Conservation (phyloP, 2,113 vertebrate species). For the Brachirus orientalis region DNA sequence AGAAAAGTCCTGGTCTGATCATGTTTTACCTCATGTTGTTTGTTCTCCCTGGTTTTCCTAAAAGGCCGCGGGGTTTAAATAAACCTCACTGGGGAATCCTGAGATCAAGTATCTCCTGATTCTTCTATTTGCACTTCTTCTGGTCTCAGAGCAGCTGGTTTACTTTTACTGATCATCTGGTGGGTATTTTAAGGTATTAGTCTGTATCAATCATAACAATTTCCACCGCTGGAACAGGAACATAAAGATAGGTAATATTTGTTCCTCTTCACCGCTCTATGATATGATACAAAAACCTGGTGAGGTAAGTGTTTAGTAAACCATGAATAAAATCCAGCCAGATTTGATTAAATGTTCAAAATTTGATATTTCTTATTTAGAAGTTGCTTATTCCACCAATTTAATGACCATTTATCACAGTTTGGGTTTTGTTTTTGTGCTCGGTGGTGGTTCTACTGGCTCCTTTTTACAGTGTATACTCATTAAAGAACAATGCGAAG, state of each 20-base stretch:
- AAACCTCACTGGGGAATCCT: constrained; percentile 41
- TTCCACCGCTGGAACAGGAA: neutral
- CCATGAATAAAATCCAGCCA: neutral
- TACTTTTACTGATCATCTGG: constrained; percentile 19
- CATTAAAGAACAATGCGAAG: neutral
- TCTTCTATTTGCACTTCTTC: neutral
- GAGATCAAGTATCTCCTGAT: neutral
- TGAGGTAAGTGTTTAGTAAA: no score
- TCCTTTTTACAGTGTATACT: neutral
- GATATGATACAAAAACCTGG: no score
- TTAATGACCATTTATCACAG: neutral
- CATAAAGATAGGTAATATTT: neutral
- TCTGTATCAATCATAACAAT: constrained; percentile 3
- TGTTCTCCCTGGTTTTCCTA: constrained; percentile 37
- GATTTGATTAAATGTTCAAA: neutral
- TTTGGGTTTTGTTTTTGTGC: neutral
- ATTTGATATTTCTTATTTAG: neutral
- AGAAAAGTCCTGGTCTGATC: constrained; percentile 42
- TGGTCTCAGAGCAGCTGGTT: neutral
- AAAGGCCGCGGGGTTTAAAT: constrained; percentile 33
- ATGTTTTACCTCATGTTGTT: constrained; percentile 49
- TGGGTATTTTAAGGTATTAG: constrained; percentile 19
- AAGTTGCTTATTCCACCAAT: neutral
- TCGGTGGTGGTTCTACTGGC: neutral
- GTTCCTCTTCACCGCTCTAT: neutral